Percentiles rank a stretch among this genome's conserved stretches.
phyloP scores from a whole-genome alignment of 2,113 vertebrate species.

The Morone chrysops region DNA sequence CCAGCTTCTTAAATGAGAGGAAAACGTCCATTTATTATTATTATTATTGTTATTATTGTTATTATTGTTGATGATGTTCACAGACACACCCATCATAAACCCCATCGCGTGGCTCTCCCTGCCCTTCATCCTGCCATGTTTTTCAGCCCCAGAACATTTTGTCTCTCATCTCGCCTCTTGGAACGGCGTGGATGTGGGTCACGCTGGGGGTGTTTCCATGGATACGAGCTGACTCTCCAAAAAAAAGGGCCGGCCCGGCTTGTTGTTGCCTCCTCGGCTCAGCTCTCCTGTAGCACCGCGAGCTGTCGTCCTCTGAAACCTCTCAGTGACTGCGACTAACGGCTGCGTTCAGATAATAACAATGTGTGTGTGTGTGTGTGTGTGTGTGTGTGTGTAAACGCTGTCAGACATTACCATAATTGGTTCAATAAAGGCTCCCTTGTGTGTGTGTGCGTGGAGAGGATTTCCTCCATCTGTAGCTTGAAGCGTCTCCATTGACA shows the following conservation, averaged over 20 bases:
- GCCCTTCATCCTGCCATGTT: slow-evolving; percentile 16
- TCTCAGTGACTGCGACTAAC: not conserved
- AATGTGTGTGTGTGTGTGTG: slow-evolving; percentile 22
- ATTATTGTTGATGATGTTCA: slow-evolving; percentile 7
- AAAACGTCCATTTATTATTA: too few relatives aligned
- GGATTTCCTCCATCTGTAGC: slow-evolving; percentile 66
- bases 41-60: not conserved
- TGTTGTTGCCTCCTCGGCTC: slow-evolving; percentile 40
- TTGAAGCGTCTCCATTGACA: slow-evolving; percentile 55
- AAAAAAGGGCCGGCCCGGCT: slow-evolving; percentile 33
- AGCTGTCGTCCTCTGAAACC: slow-evolving; percentile 9
- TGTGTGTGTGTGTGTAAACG: slow-evolving; percentile 38
- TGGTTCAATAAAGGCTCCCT: slow-evolving; percentile 56
- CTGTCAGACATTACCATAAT: slow-evolving; percentile 44
- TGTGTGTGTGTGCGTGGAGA: slow-evolving; percentile 57
- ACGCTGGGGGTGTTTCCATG: slow-evolving; percentile 71
- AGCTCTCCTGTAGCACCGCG: not conserved
- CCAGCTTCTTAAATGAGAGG: too few relatives aligned
- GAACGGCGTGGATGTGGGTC: slow-evolving; percentile 72
- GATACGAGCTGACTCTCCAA: slow-evolving; percentile 57
- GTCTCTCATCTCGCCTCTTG: slow-evolving; percentile 60
- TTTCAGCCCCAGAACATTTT: slow-evolving; percentile 58
- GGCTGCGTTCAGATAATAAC: slow-evolving; percentile 10
- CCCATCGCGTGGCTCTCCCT: not conserved
- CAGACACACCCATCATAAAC: slow-evolving; percentile 33